Percentiles rank a stretch among this genome's conserved stretches.
Conservation (phyloP, 2,113 vertebrate genomes). For the Tenrec ecaudatus region DNA sequence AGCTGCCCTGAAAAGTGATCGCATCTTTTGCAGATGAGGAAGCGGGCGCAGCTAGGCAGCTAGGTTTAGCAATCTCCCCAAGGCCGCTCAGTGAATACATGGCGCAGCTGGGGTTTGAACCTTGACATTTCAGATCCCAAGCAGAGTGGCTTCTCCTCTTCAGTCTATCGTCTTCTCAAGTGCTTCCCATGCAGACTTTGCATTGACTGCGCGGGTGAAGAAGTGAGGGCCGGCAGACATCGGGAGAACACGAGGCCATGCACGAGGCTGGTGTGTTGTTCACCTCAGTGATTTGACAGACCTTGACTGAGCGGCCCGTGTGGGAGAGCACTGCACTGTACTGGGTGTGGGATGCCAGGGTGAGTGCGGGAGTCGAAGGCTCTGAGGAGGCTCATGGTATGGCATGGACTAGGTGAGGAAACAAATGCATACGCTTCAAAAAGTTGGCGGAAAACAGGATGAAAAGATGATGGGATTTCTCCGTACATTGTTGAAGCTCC, state of each 20-base stretch:
- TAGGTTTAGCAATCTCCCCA: neutral
- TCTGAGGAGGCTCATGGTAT: neutral
- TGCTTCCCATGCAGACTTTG: neutral
- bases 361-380: neutral
- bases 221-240: neutral
- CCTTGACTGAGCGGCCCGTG: neutral
- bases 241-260: neutral
- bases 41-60: neutral
- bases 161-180: neutral
- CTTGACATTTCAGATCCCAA: conserved; percentile 9
- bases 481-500: too few relatives aligned
- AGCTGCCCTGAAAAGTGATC: neutral
- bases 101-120: neutral
- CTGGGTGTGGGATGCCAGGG: neutral
- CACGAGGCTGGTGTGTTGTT: neutral
- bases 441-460: too few relatives aligned
- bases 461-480: too few relatives aligned
- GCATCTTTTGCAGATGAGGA: neutral
- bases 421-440: neutral
- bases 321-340: neutral
- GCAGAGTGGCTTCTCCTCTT: neutral
- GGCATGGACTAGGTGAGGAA: neutral
- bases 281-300: neutral
- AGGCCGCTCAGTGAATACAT: neutral
- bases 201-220: neutral